phyloP scores from a whole-genome alignment of 2,113 vertebrate species.

The Tiliqua scincoides region DNA sequence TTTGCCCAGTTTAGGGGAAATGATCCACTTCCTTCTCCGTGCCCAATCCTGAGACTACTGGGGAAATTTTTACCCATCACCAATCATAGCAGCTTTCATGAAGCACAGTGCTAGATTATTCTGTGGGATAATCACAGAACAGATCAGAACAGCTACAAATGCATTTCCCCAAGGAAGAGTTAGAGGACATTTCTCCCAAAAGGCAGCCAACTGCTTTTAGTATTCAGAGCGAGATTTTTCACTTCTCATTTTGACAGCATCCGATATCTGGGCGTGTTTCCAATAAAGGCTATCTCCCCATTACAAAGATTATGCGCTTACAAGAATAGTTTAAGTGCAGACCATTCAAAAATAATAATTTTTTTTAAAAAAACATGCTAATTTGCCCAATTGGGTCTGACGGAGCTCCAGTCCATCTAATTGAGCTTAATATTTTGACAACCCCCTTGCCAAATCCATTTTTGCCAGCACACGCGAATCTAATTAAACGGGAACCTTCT shows the following conservation, averaged over 20 bases:
- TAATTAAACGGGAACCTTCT: constrained; percentile 16
- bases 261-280: not conserved
- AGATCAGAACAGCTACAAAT: not conserved
- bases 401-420: constrained; percentile 4
- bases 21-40: too few relatives aligned
- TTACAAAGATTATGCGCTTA: not conserved
- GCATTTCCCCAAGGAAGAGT: not conserved
- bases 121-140: too few relatives aligned
- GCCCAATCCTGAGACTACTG: too few relatives aligned
- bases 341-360: not conserved
- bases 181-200: not conserved
- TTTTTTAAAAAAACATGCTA: not conserved
- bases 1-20: too few relatives aligned
- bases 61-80: too few relatives aligned
- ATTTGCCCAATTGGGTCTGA: constrained; percentile 12
- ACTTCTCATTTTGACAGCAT: not conserved
- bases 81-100: not conserved
- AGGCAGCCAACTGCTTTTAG: not conserved
- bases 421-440: constrained; percentile 25
- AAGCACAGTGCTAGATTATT: not conserved
- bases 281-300: not conserved
- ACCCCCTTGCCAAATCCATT: constrained; percentile 10
- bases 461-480: not conserved
- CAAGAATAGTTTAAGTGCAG: not conserved
- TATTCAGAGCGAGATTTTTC: not conserved